Evolutionary conservation across 2,797 vertebrate genomes (phyloP).

Genomic region (Rallus crepitans): DNA sequence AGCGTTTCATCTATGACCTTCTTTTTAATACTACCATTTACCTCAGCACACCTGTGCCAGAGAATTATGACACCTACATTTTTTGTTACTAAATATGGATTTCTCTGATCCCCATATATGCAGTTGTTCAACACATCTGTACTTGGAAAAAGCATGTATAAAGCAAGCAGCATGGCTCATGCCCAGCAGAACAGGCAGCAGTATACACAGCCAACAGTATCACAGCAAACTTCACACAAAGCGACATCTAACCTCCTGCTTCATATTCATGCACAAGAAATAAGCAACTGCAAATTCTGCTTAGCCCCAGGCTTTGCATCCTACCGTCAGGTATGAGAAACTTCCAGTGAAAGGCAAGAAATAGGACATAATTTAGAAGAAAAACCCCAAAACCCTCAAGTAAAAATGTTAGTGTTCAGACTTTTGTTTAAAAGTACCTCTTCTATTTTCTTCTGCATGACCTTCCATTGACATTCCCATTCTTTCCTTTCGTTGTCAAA

Average conservation of each 20-base stretch:
- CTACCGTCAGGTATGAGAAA: not conserved
- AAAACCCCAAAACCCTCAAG: not conserved
- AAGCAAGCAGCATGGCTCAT: not conserved
- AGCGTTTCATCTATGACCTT: not conserved
- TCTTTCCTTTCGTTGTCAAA: constrained; percentile 95
- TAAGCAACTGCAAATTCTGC: not conserved
- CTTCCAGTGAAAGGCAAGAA: not conserved
- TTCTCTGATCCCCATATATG: not conserved
- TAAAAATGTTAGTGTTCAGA: not conserved
- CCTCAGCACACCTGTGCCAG: not conserved
- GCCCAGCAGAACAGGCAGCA: not conserved
- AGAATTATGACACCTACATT: not conserved
- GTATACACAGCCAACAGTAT: not conserved
- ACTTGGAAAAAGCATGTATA: not conserved
- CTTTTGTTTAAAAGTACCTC: constrained; percentile 82
- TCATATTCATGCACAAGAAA: not conserved
- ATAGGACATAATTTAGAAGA: not conserved
- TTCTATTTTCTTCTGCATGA: constrained; percentile 97
- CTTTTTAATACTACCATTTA: constrained; percentile 5
- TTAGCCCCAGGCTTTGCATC: not conserved
- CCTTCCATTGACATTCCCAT: constrained; percentile 95
- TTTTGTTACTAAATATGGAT: not conserved
- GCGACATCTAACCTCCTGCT: not conserved
- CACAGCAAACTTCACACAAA: not conserved
- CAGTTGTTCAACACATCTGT: not conserved